Conservation (phyloP, 2,797 vertebrate genomes). For the Pyrocephalus nanus region DNA sequence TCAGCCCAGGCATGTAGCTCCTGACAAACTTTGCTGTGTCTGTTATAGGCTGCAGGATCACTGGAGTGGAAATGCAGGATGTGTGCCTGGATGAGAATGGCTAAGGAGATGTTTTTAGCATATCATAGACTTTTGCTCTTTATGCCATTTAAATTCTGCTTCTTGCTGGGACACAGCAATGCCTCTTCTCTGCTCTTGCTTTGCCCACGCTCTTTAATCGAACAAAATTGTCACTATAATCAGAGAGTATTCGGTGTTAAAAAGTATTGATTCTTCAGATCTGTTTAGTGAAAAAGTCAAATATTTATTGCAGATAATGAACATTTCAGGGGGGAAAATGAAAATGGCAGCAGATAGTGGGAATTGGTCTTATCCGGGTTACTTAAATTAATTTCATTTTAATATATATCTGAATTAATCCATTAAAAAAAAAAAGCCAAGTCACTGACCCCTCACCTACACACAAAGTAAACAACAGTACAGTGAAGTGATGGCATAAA, state of each 20-base stretch:
- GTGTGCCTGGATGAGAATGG: neutral
- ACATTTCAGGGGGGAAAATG: slow-evolving; percentile 28
- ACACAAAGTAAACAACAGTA: neutral
- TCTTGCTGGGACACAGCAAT: neutral
- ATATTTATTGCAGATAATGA: neutral
- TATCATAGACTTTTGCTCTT: neutral
- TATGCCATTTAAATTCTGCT: neutral
- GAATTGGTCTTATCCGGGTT: slow-evolving; percentile 28
- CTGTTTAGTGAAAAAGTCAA: slow-evolving; percentile 3
- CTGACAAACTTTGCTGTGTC: neutral
- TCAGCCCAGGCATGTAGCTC: neutral
- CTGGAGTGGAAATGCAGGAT: slow-evolving; percentile 35
- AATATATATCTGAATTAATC: neutral
- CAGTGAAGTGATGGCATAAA: neutral
- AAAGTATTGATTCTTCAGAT: neutral
- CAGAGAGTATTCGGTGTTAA: neutral
- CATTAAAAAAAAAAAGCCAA: neutral
- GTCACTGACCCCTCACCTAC: neutral
- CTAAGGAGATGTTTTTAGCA: neutral
- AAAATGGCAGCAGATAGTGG: slow-evolving; percentile 19
- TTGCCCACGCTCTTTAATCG: neutral
- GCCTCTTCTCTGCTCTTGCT: neutral
- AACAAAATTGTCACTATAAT: neutral
- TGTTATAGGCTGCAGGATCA: slow-evolving; percentile 9
- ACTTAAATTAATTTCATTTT: neutral